Base-by-base conservation (phyloP, 2,888 invertebrate genomes). In the Heteromyza rotundicornis region DNA sequence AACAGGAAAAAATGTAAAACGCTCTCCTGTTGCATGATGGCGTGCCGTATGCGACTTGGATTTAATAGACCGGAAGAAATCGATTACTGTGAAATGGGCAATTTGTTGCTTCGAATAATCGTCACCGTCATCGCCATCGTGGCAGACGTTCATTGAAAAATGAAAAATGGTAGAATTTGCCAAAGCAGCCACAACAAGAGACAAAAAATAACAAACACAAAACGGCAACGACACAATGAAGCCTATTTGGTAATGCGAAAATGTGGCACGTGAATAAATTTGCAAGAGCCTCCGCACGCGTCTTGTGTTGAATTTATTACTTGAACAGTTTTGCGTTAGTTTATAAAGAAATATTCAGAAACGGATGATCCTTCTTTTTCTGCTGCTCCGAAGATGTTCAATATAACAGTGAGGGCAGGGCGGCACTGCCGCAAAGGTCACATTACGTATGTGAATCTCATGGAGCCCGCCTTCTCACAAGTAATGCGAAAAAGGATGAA, bases 11-110 rank as follows among this genome's bases (percentile, higher is more conserved):
- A n/a, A n/a, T n/a, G n/a, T n/a, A n/a, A n/a, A n/a, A n/a, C n/a
- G n/a, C n/a, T n/a, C 27, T 27, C 27, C 27, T 27, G 27, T 27
- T 27, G 27, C 27, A 27, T 27, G 27, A 5, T 10, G 5, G 27
- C 27, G 7, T 27, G 5, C 27, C 27, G 5, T 10, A 27, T 27
- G 27, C 27, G 7, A 27, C 57, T 57, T 68, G 71, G 69, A 65
- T 62, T 72, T 73, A 75, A 76, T 72, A 72, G 74, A 71, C 72
- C 76, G 71, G 71, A 77, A 76, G 70, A 70, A 72, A 77, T 77
- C 72, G 75, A 76, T 71, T 69, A 64, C 70, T 63, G 65, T 66
- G 68, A 70, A 76, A 77, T 72, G 68, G 75, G 67, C 70, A 74
- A 76, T 76, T 78, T 77, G 65, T 61, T 14, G 40, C 40, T 40